Evolutionary conservation across 2,888 invertebrate species (phyloP).

Genomic region (Apoda limacodes): DNA sequence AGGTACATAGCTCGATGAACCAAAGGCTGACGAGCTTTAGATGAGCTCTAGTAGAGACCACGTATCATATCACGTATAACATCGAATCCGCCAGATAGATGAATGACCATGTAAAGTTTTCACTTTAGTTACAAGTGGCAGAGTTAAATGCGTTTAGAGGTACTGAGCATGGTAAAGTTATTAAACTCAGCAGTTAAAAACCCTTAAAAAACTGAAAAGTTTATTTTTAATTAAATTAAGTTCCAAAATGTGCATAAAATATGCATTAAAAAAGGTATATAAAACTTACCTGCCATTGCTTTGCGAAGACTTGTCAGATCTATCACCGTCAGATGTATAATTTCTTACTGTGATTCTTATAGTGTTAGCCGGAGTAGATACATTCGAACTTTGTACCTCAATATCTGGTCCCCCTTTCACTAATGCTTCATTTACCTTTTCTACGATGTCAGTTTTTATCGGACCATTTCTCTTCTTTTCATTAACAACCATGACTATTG

Average conservation of each 20-base stretch:
- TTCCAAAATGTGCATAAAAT: too few species aligned
- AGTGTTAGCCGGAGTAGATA: constrained; percentile 41
- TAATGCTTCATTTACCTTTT: constrained; percentile 51
- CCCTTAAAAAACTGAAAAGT: too few species aligned
- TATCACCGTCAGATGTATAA: constrained; percentile 30
- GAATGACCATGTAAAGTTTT: too few species aligned
- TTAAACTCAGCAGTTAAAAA: too few species aligned
- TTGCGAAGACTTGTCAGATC: constrained; percentile 46
- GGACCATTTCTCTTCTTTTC: constrained; percentile 42
- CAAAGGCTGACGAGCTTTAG: too few species aligned
- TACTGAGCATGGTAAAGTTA: too few species aligned
- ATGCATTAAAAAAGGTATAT: neutral
- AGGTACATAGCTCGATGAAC: too few species aligned
- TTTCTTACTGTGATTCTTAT: constrained; percentile 28
- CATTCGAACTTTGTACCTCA: constrained; percentile 71
- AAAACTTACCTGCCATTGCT: constrained; percentile 60
- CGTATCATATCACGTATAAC: too few species aligned
- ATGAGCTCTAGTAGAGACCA: too few species aligned
- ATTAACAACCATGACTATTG: constrained; percentile 52
- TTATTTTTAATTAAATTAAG: neutral
- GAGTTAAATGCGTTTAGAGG: too few species aligned
- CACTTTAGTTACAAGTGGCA: too few species aligned
- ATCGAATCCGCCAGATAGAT: too few species aligned
- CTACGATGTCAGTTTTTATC: constrained; percentile 26
- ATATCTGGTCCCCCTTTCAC: constrained; percentile 71